These are phyloP conservation scores for Macaria liturata DNA, from an alignment of 2,888 invertebrate genomes.

Conservation along the genomic window DNA sequence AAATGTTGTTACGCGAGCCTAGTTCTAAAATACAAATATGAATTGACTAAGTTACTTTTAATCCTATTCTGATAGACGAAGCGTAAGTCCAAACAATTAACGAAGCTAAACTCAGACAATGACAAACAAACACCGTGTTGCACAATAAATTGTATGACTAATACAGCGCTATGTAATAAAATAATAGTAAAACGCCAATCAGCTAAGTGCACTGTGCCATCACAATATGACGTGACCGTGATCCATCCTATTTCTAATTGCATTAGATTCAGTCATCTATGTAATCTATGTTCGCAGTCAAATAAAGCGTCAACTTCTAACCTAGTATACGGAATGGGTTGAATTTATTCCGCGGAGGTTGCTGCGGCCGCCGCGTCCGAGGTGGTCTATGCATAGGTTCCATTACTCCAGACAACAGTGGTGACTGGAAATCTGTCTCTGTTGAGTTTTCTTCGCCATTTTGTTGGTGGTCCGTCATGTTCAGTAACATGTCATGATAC, in stretches of 20 bases:
- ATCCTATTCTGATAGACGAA: conserved; percentile 26
- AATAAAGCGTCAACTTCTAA: conserved; percentile 47
- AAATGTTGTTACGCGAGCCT: conserved; percentile 12
- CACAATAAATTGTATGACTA: conserved; percentile 10
- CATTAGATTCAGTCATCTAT: conserved; percentile 60
- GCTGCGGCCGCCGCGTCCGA: conserved; percentile 67
- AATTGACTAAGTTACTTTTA: conserved; percentile 58
- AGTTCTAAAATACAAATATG: conserved; percentile 31
- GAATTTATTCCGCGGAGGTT: conserved; percentile 69
- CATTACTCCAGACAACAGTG: conserved; percentile 71
- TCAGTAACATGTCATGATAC: conserved; percentile 35
- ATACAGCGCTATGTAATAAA: conserved; percentile 12
- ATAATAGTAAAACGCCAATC: conserved; percentile 36
- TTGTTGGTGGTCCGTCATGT: conserved; percentile 16
- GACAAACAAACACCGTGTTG: conserved; percentile 7
- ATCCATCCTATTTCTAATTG: conserved; percentile 53
- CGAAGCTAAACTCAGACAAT: conserved; percentile 5
- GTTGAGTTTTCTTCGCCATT: conserved; percentile 37
- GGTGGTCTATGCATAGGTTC: conserved; percentile 70
- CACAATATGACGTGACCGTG: conserved; percentile 60
- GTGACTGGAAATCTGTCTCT: conserved; percentile 66
- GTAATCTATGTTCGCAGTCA: conserved; percentile 55
- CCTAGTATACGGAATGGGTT: conserved; percentile 79
- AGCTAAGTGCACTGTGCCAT: conserved; percentile 75
- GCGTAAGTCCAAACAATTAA: conserved; percentile 1